These are phyloP conservation scores for Calephelis perditalis DNA, from an alignment of 2,888 invertebrate species.

Conservation along the genomic window DNA sequence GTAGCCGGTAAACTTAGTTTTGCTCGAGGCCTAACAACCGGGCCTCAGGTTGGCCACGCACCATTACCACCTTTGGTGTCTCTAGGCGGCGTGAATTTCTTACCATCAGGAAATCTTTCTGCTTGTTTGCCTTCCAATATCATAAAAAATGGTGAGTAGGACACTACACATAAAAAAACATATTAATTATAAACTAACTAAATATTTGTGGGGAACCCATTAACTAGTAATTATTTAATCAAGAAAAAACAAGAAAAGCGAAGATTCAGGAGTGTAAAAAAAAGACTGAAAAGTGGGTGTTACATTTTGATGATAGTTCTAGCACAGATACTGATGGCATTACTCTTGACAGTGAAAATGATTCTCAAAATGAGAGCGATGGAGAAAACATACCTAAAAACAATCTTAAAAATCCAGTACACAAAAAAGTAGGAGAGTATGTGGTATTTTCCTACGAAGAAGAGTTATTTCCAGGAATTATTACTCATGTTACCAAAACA, in stretches of 20 bases:
- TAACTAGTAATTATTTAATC: no score
- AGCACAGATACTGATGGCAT: slow-evolving; percentile 19
- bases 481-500: slow-evolving; percentile 22
- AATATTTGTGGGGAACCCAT: no score
- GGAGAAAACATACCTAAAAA: slow-evolving; percentile 19
- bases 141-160: no score
- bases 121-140: no score
- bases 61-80: no score
- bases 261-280: slow-evolving; percentile 21
- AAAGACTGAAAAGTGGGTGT: slow-evolving; percentile 19
- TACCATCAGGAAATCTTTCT: no score
- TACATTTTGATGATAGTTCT: slow-evolving; percentile 20
- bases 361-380: slow-evolving; percentile 24
- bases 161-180: no score
- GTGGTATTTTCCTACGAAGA: slow-evolving; percentile 26
- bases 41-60: no score
- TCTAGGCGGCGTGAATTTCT: no score
- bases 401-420: slow-evolving; percentile 15
- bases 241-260: slow-evolving; percentile 21
- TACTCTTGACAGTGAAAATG: slow-evolving; percentile 22
- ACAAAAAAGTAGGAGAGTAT: slow-evolving; percentile 21
- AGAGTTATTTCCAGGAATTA: slow-evolving; percentile 23
- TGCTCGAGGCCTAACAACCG: no score
- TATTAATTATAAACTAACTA: no score
- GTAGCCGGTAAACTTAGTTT: no score